Conservation (phyloP, 1,140 invertebrate species). For the Pomacea maculata region DNA sequence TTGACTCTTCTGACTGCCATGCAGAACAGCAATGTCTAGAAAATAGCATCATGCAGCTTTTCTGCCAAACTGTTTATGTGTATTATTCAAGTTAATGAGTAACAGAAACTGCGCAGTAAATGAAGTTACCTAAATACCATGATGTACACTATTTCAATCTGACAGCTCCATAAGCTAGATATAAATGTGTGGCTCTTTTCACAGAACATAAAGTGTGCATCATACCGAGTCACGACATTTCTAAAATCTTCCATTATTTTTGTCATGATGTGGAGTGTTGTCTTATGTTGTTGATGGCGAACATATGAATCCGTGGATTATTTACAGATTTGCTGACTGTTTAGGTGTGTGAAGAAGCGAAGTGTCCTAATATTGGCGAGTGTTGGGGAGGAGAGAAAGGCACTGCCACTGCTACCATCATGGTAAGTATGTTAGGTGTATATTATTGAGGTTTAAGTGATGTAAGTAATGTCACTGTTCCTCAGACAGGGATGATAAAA, state of each 20-base stretch:
- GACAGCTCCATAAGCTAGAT: not conserved
- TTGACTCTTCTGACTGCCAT: no score
- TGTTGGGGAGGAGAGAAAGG: conserved; percentile 86
- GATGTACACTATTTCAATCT: not conserved
- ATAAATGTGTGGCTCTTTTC: not conserved
- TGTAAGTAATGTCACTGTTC: not conserved
- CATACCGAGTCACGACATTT: not conserved
- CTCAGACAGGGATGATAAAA: not conserved
- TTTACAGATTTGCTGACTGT: conserved; percentile 10
- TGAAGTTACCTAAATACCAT: not conserved
- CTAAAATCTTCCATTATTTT: conserved; percentile 12
- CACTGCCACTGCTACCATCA: conserved; percentile 73
- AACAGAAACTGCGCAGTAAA: not conserved
- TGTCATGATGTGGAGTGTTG: not conserved
- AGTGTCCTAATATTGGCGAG: conserved; percentile 99
- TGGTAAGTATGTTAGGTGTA: conserved; percentile 62
- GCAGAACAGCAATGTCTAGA: no score
- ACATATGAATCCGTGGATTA: not conserved
- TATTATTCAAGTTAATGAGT: not conserved
- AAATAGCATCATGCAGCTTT: no score
- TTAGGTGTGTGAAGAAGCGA: conserved; percentile 93
- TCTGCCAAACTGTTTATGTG: no score
- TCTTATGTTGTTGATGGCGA: not conserved
- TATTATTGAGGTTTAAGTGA: not conserved
- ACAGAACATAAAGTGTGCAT: not conserved